These are phyloP conservation scores for Ecdyonurus torrentis DNA, from an alignment of 2,888 invertebrate genomes.

Conservation along the genomic window DNA sequence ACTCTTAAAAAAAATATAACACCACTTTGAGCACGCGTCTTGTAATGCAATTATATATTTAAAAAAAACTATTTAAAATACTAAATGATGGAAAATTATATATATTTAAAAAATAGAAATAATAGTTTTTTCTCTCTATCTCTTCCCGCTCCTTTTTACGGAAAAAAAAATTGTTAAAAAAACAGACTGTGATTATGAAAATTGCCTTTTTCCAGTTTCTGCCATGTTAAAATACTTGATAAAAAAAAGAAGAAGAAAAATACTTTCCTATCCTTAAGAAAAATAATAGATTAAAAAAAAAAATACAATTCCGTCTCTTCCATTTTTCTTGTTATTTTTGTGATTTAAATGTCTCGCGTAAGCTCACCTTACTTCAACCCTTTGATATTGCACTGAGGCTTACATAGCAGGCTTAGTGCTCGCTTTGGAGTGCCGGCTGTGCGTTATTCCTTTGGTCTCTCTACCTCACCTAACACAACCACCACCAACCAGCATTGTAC, in stretches of 20 bases:
- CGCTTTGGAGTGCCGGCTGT: not conserved
- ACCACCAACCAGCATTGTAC: no score
- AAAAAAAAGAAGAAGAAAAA: no score
- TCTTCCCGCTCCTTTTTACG: conserved; percentile 7
- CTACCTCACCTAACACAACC: not conserved
- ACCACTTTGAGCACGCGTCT: not conserved
- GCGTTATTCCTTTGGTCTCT: not conserved
- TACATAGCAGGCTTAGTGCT: not conserved
- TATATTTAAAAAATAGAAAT: conserved; percentile 1
- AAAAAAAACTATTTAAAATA: no score
- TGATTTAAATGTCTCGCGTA: not conserved
- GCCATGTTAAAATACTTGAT: conserved; percentile 7
- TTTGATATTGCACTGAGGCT: conserved; percentile 4
- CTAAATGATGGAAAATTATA: not conserved
- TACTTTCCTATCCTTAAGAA: conserved; percentile 21
- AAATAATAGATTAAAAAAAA: conserved; percentile 29
- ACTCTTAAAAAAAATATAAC: no score
- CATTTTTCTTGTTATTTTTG: not conserved
- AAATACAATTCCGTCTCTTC: not conserved
- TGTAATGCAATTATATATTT: no score
- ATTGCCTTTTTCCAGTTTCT: conserved; percentile 29
- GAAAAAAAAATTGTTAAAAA: conserved; percentile 2
- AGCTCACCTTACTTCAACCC: not conserved
- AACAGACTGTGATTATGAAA: conserved; percentile 35
- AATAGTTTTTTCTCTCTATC: conserved; percentile 10